Base-by-base conservation (phyloP, 2,888 invertebrate genomes). In the Thalpophila matura region DNA sequence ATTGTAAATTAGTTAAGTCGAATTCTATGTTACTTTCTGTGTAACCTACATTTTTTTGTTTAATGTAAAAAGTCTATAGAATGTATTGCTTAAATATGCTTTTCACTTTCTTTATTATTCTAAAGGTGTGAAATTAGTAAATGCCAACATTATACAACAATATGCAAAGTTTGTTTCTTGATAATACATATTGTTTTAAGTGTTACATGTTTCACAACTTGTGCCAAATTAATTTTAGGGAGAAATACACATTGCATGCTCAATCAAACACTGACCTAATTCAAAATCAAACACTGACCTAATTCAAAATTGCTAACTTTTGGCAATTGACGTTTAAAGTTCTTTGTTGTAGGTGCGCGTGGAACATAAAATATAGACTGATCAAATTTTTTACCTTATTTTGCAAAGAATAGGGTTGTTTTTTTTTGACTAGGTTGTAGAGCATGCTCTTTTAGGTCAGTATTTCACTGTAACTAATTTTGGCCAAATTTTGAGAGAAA, bases 51-150 rank as follows among this genome's bases (percentile, higher is more conserved):
- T 74, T 61, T 43, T n/a, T 57, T 46, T 45, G 18, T 40, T 45
- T 2, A 43, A 51, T 26, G 18, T 37, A 50, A 46, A 70, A 43
- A 27, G 38, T 57, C 37, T 27, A 9, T 7, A 22, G 26, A 43
- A 37, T 37, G 31, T 43, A 40, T 56, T 63, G 16, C 50, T 53
- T 35, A 67, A 53, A 53, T 24, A 27, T 43, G 43, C 29, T 68
- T 69, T 22, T 60, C 38, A 42, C 54, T 75, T 70, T 75, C 59
- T 59, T 60, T 63, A 69, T 50, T 27, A 43, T 49, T 49, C 14
- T 33, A 29, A 47, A 68, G 14, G 47, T 59, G 70, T 74, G 75
- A 51, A 60, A 71, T 74, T 74, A 51, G 55, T 26, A n/a, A 54
- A 50, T 45, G 69, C n/a, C 12, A 67, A 55, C 27, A 55, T 68